phyloP scores from a whole-genome alignment of 2,113 vertebrate genomes.

The Menura novaehollandiae region DNA sequence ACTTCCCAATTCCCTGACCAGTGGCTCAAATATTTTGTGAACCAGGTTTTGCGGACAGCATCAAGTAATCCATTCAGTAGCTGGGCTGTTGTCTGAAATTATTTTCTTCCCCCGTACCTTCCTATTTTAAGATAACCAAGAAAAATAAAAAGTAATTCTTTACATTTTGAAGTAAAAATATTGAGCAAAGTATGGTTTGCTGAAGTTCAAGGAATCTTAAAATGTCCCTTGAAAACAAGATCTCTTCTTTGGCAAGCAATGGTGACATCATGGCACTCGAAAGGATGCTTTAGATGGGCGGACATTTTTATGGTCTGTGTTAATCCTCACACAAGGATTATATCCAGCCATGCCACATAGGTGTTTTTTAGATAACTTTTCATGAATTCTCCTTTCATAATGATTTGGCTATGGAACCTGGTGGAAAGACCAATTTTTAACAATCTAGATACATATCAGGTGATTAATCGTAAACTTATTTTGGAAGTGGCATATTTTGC shows the following conservation, averaged over 20 bases:
- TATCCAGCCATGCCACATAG: not conserved
- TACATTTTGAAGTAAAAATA: not conserved
- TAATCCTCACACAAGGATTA: not conserved
- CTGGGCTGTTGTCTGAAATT: not conserved
- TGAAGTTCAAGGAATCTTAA: not conserved
- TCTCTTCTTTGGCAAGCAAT: not conserved
- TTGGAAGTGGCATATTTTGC: not conserved
- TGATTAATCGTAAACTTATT: not conserved
- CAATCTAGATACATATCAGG: not conserved
- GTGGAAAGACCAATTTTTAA: not conserved
- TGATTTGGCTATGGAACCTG: not conserved
- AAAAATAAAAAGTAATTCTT: not conserved
- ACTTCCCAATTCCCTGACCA: conserved; percentile 36
- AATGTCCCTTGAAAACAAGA: not conserved
- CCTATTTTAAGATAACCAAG: not conserved
- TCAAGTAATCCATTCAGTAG: not conserved
- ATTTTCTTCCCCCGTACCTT: not conserved
- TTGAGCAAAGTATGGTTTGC: not conserved
- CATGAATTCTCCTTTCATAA: not conserved
- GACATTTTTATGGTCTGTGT: not conserved
- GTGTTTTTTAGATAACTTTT: not conserved
- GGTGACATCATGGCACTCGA: not conserved
- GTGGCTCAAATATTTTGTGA: conserved; percentile 24
- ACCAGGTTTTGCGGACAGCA: not conserved
- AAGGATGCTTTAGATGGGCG: not conserved